Conservation (phyloP, 2,888 invertebrate genomes). For the Chrysolina americana region DNA sequence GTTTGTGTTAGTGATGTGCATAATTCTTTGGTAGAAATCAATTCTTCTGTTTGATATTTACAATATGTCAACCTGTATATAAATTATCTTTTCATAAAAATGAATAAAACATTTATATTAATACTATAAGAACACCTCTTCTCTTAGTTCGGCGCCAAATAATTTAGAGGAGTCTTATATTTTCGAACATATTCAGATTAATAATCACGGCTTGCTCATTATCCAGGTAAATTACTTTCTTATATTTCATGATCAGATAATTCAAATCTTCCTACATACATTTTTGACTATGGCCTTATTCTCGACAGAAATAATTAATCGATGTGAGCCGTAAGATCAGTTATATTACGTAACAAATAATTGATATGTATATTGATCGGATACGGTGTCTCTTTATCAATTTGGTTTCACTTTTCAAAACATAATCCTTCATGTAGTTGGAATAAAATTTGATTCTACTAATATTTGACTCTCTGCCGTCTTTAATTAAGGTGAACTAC, state of each 20-base stretch:
- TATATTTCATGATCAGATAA: slow-evolving; percentile 27
- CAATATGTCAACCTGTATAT: neutral
- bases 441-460: no score
- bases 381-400: neutral
- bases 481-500: no score
- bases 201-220: slow-evolving; percentile 16
- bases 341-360: slow-evolving; percentile 12
- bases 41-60: no score
- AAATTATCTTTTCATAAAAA: neutral
- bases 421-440: no score
- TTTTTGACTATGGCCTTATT: slow-evolving; percentile 22
- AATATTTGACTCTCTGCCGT: no score
- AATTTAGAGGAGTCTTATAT: neutral
- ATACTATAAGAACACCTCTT: neutral
- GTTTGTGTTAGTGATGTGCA: no score
- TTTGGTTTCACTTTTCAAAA: no score
- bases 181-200: slow-evolving; percentile 12
- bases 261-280: slow-evolving; percentile 29
- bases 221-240: slow-evolving; percentile 24
- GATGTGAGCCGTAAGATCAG: slow-evolving; percentile 15
- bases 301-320: slow-evolving; percentile 25
- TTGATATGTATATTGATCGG: neutral
- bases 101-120: neutral
- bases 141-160: slow-evolving; percentile 11
- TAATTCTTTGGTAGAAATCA: no score